A percentile compares a stretch with the other conserved stretches of the same genome.
phyloP scores from a whole-genome alignment of 1,140 invertebrate species.

The Monochamus saltuarius region DNA sequence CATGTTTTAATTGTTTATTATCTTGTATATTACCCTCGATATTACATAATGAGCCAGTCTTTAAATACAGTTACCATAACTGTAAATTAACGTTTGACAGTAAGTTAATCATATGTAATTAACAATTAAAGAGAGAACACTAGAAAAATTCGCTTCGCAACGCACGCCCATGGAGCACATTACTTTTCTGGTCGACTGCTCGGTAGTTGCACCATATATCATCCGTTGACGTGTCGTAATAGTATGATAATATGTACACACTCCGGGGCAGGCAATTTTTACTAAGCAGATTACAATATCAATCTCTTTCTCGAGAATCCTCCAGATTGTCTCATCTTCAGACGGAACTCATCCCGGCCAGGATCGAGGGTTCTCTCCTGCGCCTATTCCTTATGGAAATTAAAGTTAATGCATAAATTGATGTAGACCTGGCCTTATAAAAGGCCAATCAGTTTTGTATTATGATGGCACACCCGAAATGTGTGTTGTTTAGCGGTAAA shows the following conservation, averaged over 20 bases:
- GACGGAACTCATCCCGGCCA: constrained; percentile 5
- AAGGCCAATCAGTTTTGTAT: constrained; percentile 17
- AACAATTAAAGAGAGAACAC: too few relatives aligned
- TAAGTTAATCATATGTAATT: neutral
- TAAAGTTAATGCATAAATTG: constrained; percentile 40
- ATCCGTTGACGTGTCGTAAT: constrained; percentile 51
- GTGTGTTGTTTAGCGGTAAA: too few relatives aligned
- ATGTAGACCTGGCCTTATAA: constrained; percentile 16
- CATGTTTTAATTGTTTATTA: too few relatives aligned
- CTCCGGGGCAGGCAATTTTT: constrained; percentile 49
- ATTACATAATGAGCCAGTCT: too few relatives aligned
- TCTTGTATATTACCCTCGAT: too few relatives aligned
- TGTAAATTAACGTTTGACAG: too few relatives aligned
- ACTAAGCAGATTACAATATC: constrained; percentile 52
- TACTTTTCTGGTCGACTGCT: constrained; percentile 46
- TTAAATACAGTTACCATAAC: too few relatives aligned
- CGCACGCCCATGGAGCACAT: constrained; percentile 25
- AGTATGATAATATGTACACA: constrained; percentile 53
- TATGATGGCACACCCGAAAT: too few relatives aligned
- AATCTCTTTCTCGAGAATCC: constrained; percentile 45
- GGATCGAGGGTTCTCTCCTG: constrained; percentile 19
- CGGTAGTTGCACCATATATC: constrained; percentile 46
- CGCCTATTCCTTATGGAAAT: constrained; percentile 45
- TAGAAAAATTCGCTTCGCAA: neutral
- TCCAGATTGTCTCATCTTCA: constrained; percentile 39